phyloP scores from a whole-genome alignment of 1,140 invertebrate species.

The Glossosoma conforme region DNA sequence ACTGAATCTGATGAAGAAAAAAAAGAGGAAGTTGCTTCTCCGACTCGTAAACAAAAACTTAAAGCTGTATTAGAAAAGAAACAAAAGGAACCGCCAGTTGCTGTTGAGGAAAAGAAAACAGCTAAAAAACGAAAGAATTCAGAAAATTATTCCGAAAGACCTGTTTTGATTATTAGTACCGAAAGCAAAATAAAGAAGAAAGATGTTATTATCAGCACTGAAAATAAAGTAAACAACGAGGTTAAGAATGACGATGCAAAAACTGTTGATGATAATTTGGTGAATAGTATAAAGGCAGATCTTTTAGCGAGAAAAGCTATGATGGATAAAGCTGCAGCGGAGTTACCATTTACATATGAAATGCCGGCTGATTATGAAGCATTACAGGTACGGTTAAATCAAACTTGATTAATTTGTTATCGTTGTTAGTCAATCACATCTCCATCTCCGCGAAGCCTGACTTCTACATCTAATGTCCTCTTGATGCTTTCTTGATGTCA shows the following conservation, averaged over 20 bases:
- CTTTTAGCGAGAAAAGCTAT: conserved; percentile 45
- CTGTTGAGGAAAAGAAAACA: conserved; percentile 14
- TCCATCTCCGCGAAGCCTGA: neutral
- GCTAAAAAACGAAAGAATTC: conserved; percentile 10
- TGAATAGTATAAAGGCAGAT: conserved; percentile 36
- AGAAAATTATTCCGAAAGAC: conserved; percentile 13
- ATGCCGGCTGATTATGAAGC: conserved; percentile 63
- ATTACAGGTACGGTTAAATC: conserved; percentile 38
- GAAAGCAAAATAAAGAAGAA: conserved; percentile 36
- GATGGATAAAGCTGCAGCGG: conserved; percentile 57
- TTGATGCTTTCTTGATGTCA: neutral
- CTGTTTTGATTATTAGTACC: conserved; percentile 13
- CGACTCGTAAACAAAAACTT: no score
- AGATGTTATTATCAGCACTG: conserved; percentile 33
- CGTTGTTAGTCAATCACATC: neutral
- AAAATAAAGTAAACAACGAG: conserved; percentile 29
- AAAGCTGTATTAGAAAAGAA: no score
- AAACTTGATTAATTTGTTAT: neutral
- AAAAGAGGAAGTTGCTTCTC: conserved; percentile 32
- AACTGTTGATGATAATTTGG: conserved; percentile 25
- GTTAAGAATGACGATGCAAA: conserved; percentile 23
- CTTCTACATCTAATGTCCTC: neutral
- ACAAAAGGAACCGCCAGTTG: conserved; percentile 10
- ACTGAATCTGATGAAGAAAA: conserved; percentile 36
- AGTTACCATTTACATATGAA: conserved; percentile 66